Evolutionary conservation across 2,113 vertebrate genomes (phyloP), one percentile per base, ranked within the genome.

Genomic region (Ctenodactylus gundi): DNA sequence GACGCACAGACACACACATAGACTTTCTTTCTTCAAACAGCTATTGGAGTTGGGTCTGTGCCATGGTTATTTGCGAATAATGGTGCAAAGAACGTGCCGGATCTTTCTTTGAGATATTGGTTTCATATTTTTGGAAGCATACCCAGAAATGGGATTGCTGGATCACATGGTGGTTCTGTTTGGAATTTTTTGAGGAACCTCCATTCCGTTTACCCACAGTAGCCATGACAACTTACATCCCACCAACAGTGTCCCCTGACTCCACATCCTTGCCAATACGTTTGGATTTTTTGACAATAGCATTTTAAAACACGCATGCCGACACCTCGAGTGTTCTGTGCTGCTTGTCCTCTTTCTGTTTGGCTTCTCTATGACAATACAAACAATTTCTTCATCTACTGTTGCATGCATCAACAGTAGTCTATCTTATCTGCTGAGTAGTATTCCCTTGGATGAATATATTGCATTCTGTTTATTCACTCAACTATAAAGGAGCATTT

Each of bases 371-470:
- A 83, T 58, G 70, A 58, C n/a, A 65, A 34, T 39, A 80, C 62
- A 65, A 36, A 62, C n/a, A n/a, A n/a, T 12, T 27, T 75, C 84
- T 67, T n/a, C 76, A 62, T 39, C 15, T 46, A 39, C 78, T 67
- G 80, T 72, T 87, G 8, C 15, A 39, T 88, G 10, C 21, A 31
- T 73, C 67, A 84, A 25, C 39, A 36, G 21, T 51, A 7, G 20
- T 76, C 91, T 85, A 51, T 87, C 93, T 93, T 91, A 6, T 41
- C 36, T 78, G 36, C 70, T 65, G 36, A 86, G 27, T 82, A 76
- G 18, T 65, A 41, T 60, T 82, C n/a, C 62, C 57, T 70, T 41
- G 13, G 51, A 36, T 65, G 55, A 77, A 64, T 67, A 64, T 29
- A 68, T 17, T 58, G 27, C 60, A 76, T 27, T 88, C 72, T 84